Evolutionary conservation across 1,140 invertebrate genomes (phyloP).

Genomic region (Diabrotica virgifera): DNA sequence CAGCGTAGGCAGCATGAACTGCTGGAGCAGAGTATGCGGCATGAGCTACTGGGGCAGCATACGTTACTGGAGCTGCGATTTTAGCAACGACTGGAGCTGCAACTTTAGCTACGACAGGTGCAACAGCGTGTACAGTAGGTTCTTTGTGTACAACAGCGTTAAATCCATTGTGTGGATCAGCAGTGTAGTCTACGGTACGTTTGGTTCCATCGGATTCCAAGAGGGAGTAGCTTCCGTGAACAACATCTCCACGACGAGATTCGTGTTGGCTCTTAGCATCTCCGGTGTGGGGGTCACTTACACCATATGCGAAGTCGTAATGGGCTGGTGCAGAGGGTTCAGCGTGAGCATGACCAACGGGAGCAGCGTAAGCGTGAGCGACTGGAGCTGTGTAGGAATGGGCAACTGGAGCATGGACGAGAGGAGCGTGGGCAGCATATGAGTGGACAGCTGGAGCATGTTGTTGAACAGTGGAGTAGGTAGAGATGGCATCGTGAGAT

Average conservation of each 20-base stretch:
- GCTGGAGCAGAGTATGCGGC: slow-evolving; percentile 14
- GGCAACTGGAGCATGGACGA: slow-evolving; percentile 8
- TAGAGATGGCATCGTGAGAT: slow-evolving; percentile 9
- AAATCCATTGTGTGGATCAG: slow-evolving; percentile 54
- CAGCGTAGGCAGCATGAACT: not conserved
- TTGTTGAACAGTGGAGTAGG: slow-evolving; percentile 15
- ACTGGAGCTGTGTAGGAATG: slow-evolving; percentile 8
- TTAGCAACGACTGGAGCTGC: slow-evolving; percentile 8
- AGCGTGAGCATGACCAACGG: not conserved
- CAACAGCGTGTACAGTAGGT: slow-evolving; percentile 5
- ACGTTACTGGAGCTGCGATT: too few relatives aligned
- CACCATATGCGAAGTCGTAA: slow-evolving; percentile 33
- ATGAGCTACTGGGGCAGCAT: slow-evolving; percentile 14
- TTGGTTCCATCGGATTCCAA: slow-evolving; percentile 58
- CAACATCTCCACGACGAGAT: slow-evolving; percentile 31
- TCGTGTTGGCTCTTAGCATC: slow-evolving; percentile 36
- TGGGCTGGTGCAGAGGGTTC: slow-evolving; percentile 29
- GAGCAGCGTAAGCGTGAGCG: slow-evolving; percentile 8
- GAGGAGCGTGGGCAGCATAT: slow-evolving; percentile 10
- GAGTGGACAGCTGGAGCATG: slow-evolving; percentile 38
- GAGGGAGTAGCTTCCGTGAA: slow-evolving; percentile 39
- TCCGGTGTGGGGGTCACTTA: slow-evolving; percentile 53
- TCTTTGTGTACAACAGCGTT: slow-evolving; percentile 47
- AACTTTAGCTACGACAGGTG: slow-evolving; percentile 4
- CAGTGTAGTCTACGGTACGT: slow-evolving; percentile 63